Conservation (phyloP, 2,888 invertebrate species). For the Pyrrhosoma nymphula region DNA sequence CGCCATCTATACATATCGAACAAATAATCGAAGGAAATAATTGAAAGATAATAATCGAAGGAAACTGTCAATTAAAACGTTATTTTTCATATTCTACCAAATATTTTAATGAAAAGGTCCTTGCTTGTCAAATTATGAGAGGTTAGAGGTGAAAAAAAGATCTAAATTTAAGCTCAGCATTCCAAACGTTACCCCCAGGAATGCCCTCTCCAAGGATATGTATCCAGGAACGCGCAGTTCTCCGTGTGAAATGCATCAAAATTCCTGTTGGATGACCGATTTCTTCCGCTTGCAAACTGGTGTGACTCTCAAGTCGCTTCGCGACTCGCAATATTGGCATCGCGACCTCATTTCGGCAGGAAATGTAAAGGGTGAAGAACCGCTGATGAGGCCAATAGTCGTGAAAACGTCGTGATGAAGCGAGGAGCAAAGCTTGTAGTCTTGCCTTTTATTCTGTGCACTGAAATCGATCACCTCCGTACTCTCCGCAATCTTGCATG, state of each 20-base stretch:
- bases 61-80: no score
- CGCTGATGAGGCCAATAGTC: background rate
- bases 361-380: background rate
- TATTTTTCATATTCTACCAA: no score
- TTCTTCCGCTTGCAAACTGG: background rate
- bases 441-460: background rate
- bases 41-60: no score
- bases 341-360: background rate
- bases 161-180: no score
- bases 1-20: no score
- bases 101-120: no score
- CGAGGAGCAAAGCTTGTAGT: background rate
- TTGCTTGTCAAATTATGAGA: no score
- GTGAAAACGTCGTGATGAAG: background rate
- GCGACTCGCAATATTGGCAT: background rate
- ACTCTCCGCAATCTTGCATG: background rate
- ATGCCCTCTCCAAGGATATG: no score
- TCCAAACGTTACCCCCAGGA: no score
- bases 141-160: no score
- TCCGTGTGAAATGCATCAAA: background rate
- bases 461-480: background rate
- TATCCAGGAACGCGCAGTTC: no score
- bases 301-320: background rate
- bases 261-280: background rate
- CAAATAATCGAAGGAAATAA: no score